Percentiles rank a stretch among this genome's conserved stretches.
These are phyloP conservation scores for Lacerta bilineata DNA, from an alignment of 2,797 vertebrate species.

Conservation along the genomic window DNA sequence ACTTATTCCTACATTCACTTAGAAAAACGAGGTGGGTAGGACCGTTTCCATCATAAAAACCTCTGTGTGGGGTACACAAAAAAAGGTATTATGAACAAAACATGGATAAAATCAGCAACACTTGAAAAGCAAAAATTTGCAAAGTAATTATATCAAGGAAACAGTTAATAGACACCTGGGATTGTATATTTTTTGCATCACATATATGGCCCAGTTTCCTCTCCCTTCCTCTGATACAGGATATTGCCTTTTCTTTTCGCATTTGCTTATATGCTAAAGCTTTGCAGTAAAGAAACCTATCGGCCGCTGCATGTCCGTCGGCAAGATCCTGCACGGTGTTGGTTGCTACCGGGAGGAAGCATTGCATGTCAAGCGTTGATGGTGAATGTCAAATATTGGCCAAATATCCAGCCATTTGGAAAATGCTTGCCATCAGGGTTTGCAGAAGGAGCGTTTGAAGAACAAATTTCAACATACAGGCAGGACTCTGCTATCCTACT, in stretches of 20 bases:
- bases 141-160: neutral
- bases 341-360: neutral
- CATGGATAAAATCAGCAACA: neutral
- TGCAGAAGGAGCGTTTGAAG: neutral
- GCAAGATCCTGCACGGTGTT: neutral
- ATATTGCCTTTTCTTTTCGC: neutral
- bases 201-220: neutral
- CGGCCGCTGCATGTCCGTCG: neutral
- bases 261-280: neutral
- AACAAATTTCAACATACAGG: rapidly evolving
- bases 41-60: no score
- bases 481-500: neutral
- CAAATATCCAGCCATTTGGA: neutral
- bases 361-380: no score
- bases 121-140: neutral
- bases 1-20: no score
- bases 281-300: neutral
- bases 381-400: neutral
- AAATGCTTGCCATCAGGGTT: neutral
- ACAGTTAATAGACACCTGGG: no score
- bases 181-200: no score
- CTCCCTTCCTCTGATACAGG: neutral
- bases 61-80: no score
- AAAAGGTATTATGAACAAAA: no score
- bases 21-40: no score